Evolutionary conservation across 2,888 invertebrate genomes (phyloP), one percentile per base, ranked within the genome.

Genomic region (Thumatha senex): DNA sequence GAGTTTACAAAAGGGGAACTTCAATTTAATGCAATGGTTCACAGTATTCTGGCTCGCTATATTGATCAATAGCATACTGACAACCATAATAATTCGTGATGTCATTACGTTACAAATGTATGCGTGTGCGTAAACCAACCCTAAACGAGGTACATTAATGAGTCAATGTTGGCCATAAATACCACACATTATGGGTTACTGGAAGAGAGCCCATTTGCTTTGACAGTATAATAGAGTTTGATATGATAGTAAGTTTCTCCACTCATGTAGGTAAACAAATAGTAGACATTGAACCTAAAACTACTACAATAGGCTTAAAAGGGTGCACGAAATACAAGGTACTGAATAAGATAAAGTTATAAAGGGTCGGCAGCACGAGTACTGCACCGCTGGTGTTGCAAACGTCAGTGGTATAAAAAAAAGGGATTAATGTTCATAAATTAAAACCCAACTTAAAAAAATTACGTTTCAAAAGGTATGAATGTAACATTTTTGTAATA

Each of bases 61-160:
- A 83, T 79, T 78, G 82, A 84, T 84, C 80, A 74, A 67, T 74
- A 69, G 67, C 67, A 72, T 70, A 73, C 61, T 56, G 61, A 72
- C 70, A 12, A 68, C 74, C 78, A 76, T 81, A 79, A 81, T 79
- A 78, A 82, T 82, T 74, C 67, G 70, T 84, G 81, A 84, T 76
- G 81, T 84, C 81, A 84, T 73, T 63, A 63, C 58, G 72, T 76
- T 73, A 66, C 63, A 60, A 76, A 76, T 73, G 59, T 72, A 76
- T 78, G 72, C 76, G 73, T 76, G 79, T 77, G 76, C 73, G 76
- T 77, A 76, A 74, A 69, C 58, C 61, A 63, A 70, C 82, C 84
- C 78, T 74, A 80, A 79, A 80, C 63, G 76, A 66, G 72, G 74
- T 63, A 68, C 67, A 66, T 59, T 71, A 73, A 76, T 76, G 74